Conservation (phyloP, 2,797 vertebrate species). For the Coluber constrictor region DNA sequence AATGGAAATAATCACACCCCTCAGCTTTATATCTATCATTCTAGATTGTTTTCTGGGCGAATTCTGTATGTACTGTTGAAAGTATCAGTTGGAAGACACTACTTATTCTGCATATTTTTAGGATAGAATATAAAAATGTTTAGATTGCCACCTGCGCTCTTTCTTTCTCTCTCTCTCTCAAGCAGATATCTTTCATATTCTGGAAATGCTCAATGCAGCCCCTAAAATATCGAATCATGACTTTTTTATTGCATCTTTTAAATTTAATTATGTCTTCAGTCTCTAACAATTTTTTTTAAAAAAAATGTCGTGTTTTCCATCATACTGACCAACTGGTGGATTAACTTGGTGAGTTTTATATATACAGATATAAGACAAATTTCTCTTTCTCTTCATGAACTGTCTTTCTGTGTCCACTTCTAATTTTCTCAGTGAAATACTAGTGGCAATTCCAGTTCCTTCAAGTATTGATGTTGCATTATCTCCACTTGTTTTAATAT, state of each 20-base stretch:
- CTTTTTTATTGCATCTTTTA: neutral
- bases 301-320: neutral
- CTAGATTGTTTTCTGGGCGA: slow-evolving; percentile 4
- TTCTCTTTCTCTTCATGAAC: neutral
- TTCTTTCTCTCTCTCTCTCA: neutral
- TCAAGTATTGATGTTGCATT: neutral
- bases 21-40: slow-evolving; percentile 18
- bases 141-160: neutral
- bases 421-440: neutral
- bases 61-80: neutral
- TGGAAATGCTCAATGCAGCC: neutral
- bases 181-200: neutral
- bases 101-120: slow-evolving; percentile 20
- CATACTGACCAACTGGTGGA: neutral
- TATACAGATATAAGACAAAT: neutral
- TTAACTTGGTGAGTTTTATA: neutral
- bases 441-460: neutral
- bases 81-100: neutral
- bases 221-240: neutral
- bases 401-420: neutral
- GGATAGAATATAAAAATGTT: slow-evolving; percentile 1
- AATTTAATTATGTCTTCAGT: neutral
- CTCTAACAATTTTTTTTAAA: neutral
- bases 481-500: neutral
- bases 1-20: neutral